Percentiles rank a stretch among this genome's conserved stretches.
phyloP scores from a whole-genome alignment of 1,140 invertebrate species.

The Scaptomyza pallida region DNA sequence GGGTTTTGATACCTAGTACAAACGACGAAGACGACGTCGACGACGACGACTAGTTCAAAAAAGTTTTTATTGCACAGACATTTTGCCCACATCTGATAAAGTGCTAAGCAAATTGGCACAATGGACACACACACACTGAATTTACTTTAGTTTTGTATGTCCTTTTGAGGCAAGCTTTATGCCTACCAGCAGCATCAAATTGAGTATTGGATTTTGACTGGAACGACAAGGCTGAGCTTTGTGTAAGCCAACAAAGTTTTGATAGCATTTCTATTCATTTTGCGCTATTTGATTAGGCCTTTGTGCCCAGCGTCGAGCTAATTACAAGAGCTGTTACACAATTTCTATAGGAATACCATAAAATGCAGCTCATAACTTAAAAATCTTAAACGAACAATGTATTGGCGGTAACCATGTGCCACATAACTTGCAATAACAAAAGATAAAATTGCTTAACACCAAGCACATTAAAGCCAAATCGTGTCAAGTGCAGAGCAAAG shows the following conservation, averaged over 20 bases:
- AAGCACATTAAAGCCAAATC: constrained; percentile 62
- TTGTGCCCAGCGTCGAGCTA: constrained; percentile 47
- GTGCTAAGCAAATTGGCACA: constrained; percentile 72
- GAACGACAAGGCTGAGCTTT: constrained; percentile 51
- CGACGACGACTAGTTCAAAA: constrained; percentile 56
- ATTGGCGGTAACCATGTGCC: neutral
- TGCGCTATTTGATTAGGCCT: constrained; percentile 46
- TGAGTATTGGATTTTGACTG: constrained; percentile 52
- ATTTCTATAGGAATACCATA: neutral
- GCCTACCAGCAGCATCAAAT: constrained; percentile 71
- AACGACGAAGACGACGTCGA: too few relatives aligned
- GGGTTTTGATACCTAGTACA: constrained; percentile 72
- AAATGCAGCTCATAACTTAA: constrained; percentile 11
- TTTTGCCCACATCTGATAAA: constrained; percentile 46
- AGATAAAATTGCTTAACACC: neutral
- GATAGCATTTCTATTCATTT: constrained; percentile 59
- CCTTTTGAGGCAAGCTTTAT: constrained; percentile 3
- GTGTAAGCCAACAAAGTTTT: constrained; percentile 67
- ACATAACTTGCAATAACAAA: neutral
- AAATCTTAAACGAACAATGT: too few relatives aligned
- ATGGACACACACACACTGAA: constrained; percentile 50
- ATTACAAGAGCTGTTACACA: constrained; percentile 45
- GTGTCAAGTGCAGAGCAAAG: constrained; percentile 31
- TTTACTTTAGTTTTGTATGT: constrained; percentile 20
- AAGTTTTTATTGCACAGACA: constrained; percentile 73